A percentile compares a stretch with the other conserved stretches of the same genome.
Conservation (phyloP, 1,140 invertebrate genomes). For the Chironomus tepperi region DNA sequence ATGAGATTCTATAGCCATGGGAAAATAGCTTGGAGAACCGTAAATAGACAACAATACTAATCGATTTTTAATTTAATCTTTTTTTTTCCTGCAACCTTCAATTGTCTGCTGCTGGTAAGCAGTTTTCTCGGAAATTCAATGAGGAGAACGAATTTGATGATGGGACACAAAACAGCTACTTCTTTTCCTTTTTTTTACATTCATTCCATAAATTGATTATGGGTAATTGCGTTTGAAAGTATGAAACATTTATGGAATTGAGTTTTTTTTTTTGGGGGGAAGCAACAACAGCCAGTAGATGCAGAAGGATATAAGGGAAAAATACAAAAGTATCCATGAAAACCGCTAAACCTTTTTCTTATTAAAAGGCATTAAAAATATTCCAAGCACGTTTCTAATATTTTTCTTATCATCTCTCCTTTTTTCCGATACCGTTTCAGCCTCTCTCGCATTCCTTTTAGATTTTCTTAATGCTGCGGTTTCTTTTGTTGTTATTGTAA, state of each 20-base stretch:
- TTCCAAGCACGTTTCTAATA: slow-evolving; percentile 17
- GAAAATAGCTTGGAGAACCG: background rate
- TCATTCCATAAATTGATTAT: slow-evolving; percentile 16
- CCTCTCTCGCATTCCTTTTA: background rate
- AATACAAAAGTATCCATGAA: background rate
- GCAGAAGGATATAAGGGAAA: background rate
- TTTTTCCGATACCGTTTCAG: background rate
- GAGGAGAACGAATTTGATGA: background rate
- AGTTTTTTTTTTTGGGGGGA: background rate
- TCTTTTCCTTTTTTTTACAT: background rate
- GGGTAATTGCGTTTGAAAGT: slow-evolving; percentile 19
- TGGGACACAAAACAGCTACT: background rate
- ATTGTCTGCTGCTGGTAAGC: background rate
- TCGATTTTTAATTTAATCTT: slow-evolving; percentile 23
- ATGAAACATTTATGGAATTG: slow-evolving; percentile 9
- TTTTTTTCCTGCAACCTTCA: background rate
- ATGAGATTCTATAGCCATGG: background rate
- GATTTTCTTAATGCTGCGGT: background rate
- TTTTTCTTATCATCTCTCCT: slow-evolving; percentile 16
- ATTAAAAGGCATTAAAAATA: slow-evolving; percentile 19
- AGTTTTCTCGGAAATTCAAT: background rate
- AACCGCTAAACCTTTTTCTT: slow-evolving; percentile 15
- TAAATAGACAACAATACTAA: slow-evolving; percentile 17
- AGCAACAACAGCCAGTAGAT: background rate
- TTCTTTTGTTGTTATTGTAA: too few species aligned